Evolutionary conservation across 2,888 invertebrate species (phyloP), one percentile per base, ranked within the genome.

Genomic region (Phyto melanocephala): DNA sequence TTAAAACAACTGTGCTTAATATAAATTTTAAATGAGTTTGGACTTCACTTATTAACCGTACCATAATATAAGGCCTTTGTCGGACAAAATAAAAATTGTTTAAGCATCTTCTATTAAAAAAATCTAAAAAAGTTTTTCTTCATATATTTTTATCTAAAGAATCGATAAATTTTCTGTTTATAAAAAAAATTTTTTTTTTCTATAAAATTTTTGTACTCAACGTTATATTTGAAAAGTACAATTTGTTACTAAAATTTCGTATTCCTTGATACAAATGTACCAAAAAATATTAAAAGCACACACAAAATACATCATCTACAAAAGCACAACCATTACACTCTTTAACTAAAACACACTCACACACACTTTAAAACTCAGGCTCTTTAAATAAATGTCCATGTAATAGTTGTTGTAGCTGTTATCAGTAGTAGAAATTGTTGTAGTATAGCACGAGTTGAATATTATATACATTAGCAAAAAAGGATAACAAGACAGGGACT

Each of bases 401-500:
- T 63, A 15, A 45, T 28, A 42, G 24, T 15, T 63, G 42, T 28
- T 45, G 17, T 22, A 11, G 11, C 45, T 63, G 28, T 45, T 28
- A 22, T 20, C 8, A 56, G 22, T 52, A 33, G 22, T 40, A 22
- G 22, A 54, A 56, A 42, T 10, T 17, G 28, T 28, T 47, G 15
- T 45, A 54, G 33, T 3, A 50, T 50, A 58, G 71, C 62, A 63
- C 58, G 54, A 75, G 62, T 54, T 62, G 52, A 20, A 71, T 62
- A 24, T 20, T 65, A 35, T 15, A 72, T 68, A 40, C 37, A 47
- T 54, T 11, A 13, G 37, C 50, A 37, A 58, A 50, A 77, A 81
- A 82, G 82, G 79, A 82, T 76, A 82, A 71, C 72, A 75, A 71
- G 62, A 62, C 67, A 62, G 35, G 70, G 45, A 82, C 79, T 82